phyloP scores from a whole-genome alignment of 2,888 invertebrate species.

The Phragmatobia fuliginosa region DNA sequence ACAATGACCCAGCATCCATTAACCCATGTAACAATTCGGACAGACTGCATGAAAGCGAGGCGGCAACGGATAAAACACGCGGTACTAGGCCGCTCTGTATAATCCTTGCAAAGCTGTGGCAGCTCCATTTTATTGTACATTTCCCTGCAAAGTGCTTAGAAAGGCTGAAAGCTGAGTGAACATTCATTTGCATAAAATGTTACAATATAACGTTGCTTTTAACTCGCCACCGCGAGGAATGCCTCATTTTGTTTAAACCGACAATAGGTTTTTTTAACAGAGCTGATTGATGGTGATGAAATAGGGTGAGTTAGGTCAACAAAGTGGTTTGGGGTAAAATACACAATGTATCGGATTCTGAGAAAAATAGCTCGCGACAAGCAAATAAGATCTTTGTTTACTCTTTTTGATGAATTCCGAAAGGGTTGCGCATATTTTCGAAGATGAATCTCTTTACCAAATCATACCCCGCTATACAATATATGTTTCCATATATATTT shows the following conservation, averaged over 20 bases:
- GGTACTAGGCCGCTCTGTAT: constrained; percentile 45
- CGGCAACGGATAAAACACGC: constrained; percentile 43
- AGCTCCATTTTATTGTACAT: constrained; percentile 67
- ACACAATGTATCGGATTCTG: constrained; percentile 38
- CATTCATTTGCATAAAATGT: constrained; percentile 77
- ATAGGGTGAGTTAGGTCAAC: constrained; percentile 49
- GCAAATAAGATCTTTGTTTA: constrained; percentile 39
- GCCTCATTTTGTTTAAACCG: constrained; percentile 66
- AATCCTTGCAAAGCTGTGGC: constrained; percentile 62
- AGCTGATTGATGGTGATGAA: constrained; percentile 68
- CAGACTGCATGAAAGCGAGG: constrained; percentile 36
- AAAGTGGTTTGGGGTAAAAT: constrained; percentile 25
- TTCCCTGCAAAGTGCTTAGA: constrained; percentile 70
- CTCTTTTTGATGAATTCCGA: constrained; percentile 9
- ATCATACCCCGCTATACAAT: neutral
- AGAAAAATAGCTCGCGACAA: constrained; percentile 38
- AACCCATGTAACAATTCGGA: constrained; percentile 41
- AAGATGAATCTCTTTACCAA: neutral
- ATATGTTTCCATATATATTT: neutral
- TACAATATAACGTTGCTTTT: constrained; percentile 69
- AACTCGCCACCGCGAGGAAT: constrained; percentile 61
- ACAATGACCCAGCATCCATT: constrained; percentile 34
- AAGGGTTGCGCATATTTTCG: constrained; percentile 20
- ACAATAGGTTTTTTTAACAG: constrained; percentile 67
- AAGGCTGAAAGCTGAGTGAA: constrained; percentile 69